Evolutionary conservation across 2,888 invertebrate species (phyloP).

Genomic region (Melikaiella ostensackeni): DNA sequence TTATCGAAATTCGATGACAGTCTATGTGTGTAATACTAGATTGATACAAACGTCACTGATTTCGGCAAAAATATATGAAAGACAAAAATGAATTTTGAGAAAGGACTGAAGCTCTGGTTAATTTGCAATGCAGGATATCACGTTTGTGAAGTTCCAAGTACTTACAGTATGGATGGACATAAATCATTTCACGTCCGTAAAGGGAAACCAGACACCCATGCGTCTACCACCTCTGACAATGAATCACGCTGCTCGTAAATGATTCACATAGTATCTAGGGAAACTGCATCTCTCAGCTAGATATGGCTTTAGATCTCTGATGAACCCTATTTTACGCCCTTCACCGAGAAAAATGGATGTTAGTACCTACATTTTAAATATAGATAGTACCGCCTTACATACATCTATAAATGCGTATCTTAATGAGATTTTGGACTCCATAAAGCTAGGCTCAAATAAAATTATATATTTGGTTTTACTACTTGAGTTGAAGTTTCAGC

Average conservation of each 20-base stretch:
- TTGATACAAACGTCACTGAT: neutral
- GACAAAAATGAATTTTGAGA: neutral
- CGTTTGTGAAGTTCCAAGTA: neutral
- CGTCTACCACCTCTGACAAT: neutral
- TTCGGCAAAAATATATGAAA: neutral
- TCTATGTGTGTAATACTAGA: neutral
- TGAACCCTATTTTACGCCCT: neutral
- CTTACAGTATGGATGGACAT: neutral
- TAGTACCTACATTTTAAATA: too few relatives aligned
- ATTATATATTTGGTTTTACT: too few relatives aligned
- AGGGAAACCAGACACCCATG: too few relatives aligned
- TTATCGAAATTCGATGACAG: neutral
- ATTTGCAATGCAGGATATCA: neutral
- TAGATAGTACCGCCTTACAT: too few relatives aligned
- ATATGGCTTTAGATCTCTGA: neutral
- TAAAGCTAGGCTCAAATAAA: too few relatives aligned
- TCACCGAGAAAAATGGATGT: too few relatives aligned
- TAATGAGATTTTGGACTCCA: too few relatives aligned
- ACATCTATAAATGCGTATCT: too few relatives aligned
- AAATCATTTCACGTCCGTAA: neutral
- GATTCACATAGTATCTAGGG: neutral
- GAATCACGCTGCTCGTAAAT: constrained; percentile 1
- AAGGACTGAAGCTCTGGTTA: neutral
- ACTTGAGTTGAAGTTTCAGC: too few relatives aligned
- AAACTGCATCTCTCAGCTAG: neutral